These are phyloP conservation scores for Proctacanthus coquilletti DNA, from an alignment of 1,140 invertebrate species.

Conservation along the genomic window DNA sequence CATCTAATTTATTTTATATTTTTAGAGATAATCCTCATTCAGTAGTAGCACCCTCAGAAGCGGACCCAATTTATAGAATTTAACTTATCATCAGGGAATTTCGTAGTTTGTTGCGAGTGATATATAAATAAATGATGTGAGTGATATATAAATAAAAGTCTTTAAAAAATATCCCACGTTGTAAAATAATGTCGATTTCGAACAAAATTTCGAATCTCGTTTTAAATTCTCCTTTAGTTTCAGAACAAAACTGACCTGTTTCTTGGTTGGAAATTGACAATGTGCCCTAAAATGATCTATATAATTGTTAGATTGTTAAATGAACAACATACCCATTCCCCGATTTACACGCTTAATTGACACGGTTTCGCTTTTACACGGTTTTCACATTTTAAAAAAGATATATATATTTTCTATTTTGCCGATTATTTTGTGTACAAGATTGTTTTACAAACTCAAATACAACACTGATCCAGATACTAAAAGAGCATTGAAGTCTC, in stretches of 20 bases:
- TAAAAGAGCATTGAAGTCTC: slow-evolving; percentile 12
- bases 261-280: not conserved
- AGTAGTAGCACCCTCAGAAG: too few species aligned
- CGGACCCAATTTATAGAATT: too few species aligned
- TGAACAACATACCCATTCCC: slow-evolving; percentile 6
- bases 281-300: not conserved
- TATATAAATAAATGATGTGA: too few species aligned
- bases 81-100: too few species aligned
- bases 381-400: slow-evolving; percentile 7
- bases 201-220: too few species aligned
- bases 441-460: not conserved
- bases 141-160: too few species aligned
- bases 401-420: slow-evolving; percentile 12
- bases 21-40: too few species aligned
- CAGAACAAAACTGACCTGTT: not conserved
- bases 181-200: too few species aligned
- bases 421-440: not conserved
- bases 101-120: too few species aligned
- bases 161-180: too few species aligned
- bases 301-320: not conserved
- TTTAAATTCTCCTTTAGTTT: too few species aligned
- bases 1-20: too few species aligned
- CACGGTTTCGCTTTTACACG: slow-evolving; percentile 7
- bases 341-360: slow-evolving; percentile 15
- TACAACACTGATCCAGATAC: slow-evolving; percentile 9